Conservation (phyloP, 92 coral and sea anemone species). For the Zoanthus sociatus region DNA sequence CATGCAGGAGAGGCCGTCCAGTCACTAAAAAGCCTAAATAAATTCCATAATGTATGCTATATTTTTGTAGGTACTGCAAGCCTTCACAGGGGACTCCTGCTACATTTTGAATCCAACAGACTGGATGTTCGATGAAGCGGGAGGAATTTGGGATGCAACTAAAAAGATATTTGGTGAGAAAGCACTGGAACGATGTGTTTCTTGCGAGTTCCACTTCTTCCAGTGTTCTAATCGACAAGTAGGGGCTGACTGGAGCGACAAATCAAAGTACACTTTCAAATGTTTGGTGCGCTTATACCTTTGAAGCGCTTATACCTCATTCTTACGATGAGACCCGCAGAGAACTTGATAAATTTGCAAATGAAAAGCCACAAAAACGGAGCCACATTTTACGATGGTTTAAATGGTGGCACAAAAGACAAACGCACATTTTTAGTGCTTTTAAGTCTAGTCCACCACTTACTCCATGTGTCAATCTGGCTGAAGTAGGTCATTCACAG, state of each 20-base stretch:
- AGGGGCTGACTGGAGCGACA: constrained; percentile 45
- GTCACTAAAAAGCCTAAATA: background rate
- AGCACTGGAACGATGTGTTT: constrained; percentile 47
- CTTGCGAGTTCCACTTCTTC: constrained; percentile 62
- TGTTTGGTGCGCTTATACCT: constrained; percentile 29
- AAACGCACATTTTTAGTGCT: constrained; percentile 55
- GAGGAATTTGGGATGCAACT: constrained; percentile 60
- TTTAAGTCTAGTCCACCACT: constrained; percentile 48
- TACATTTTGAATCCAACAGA: constrained; percentile 47
- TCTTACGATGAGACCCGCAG: constrained; percentile 40
- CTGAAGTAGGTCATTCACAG: constrained; percentile 56
- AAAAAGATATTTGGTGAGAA: constrained; percentile 46
- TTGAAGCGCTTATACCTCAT: constrained; percentile 40
- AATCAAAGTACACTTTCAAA: constrained; percentile 46
- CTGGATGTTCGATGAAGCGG: constrained; percentile 58
- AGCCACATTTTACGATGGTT: too few relatives aligned
- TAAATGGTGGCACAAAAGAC: constrained; percentile 37
- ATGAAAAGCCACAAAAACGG: too few relatives aligned
- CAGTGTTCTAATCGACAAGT: constrained; percentile 61
- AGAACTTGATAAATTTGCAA: constrained; percentile 18
- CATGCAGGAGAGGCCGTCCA: background rate
- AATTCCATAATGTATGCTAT: constrained; percentile 1
- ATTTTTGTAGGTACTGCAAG: constrained; percentile 37
- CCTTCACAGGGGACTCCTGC: constrained; percentile 14
- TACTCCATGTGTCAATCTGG: constrained; percentile 49